Conservation (phyloP, 2,888 invertebrate species). For the Sesamia inferens region DNA sequence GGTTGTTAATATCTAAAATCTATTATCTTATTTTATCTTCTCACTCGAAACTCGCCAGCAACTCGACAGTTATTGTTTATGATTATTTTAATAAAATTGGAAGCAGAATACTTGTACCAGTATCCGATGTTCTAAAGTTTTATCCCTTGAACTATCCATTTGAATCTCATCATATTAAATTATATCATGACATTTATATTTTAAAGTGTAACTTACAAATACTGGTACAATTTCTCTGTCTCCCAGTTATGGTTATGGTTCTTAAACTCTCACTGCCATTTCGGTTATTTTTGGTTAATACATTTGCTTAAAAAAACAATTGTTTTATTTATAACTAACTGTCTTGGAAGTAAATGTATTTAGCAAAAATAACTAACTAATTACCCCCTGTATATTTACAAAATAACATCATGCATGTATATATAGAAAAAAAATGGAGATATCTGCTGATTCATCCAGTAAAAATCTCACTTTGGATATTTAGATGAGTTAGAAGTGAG, state of each 20-base stretch:
- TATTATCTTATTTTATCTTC: background rate
- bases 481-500: no score
- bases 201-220: slow-evolving; percentile 2
- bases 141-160: background rate
- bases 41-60: slow-evolving; percentile 41
- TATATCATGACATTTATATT: background rate
- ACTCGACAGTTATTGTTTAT: slow-evolving; percentile 43
- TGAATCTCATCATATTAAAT: background rate
- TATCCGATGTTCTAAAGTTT: slow-evolving; percentile 5
- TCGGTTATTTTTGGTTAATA: slow-evolving; percentile 88
- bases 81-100: slow-evolving; percentile 36
- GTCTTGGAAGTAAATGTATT: slow-evolving; percentile 88
- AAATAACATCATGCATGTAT: slow-evolving; percentile 40
- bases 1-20: no score
- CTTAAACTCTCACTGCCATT: slow-evolving; percentile 52
- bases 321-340: slow-evolving; percentile 89
- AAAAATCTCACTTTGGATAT: no score
- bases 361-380: slow-evolving; percentile 82
- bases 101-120: slow-evolving; percentile 36
- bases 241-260: slow-evolving; percentile 55
- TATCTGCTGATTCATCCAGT: no score
- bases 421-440: background rate
- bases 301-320: slow-evolving; percentile 84
- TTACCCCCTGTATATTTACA: slow-evolving; percentile 56
- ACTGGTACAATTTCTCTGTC: slow-evolving; percentile 46